Conservation (phyloP, 2,113 vertebrate species). For the Oreochromis aureus region DNA sequence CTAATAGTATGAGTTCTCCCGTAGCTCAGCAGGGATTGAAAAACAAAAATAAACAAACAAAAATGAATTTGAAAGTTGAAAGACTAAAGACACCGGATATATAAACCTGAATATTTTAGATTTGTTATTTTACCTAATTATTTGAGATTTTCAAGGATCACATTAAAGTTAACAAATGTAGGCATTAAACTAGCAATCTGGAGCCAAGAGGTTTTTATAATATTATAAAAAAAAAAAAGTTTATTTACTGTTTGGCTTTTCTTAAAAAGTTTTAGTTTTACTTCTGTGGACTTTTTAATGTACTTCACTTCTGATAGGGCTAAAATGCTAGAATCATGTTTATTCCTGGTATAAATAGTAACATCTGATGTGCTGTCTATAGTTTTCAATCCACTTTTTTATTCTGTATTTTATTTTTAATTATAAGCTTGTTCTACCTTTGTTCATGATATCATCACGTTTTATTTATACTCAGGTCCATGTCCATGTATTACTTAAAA, state of each 20-base stretch:
- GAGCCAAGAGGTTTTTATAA: not conserved
- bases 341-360: not conserved
- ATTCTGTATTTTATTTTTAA: not conserved
- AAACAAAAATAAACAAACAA: not conserved
- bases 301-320: not conserved
- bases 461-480: not conserved
- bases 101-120: not conserved
- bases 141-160: not conserved
- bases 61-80: not conserved
- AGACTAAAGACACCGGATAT: not conserved
- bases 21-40: not conserved
- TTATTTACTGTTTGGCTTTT: not conserved
- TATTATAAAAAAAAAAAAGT: rapidly evolving
- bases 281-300: not conserved
- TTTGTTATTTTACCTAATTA: not conserved
- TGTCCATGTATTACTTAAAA: not conserved
- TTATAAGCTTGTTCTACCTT: not conserved
- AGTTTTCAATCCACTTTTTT: not conserved
- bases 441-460: not conserved
- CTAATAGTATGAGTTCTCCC: not conserved
- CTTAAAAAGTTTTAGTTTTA: not conserved
- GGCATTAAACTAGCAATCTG: not conserved
- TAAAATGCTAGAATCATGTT: not conserved
- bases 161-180: not conserved
- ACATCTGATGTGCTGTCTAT: not conserved